A percentile compares a stretch with the other conserved stretches of the same genome.
phyloP scores from a whole-genome alignment of 2,797 vertebrate genomes.

The Lacerta viridis region DNA sequence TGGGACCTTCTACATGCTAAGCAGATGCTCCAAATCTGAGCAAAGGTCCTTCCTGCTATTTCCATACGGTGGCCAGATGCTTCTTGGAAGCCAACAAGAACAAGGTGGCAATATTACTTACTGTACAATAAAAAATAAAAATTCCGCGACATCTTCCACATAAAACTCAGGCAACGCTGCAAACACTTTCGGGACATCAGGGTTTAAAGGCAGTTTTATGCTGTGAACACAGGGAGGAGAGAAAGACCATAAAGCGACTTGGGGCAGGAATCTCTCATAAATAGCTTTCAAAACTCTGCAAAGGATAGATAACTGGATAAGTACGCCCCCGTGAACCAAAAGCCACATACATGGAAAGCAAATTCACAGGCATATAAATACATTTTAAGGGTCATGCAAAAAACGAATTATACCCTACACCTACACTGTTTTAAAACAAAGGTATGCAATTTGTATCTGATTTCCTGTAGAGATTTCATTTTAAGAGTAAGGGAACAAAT shows the following conservation, averaged over 20 bases:
- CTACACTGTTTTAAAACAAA: neutral
- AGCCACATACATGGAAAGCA: neutral
- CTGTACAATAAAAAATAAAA: slow-evolving; percentile 99
- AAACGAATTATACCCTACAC: neutral
- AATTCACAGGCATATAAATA: neutral
- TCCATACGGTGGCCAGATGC: neutral
- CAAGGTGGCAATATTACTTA: slow-evolving; percentile 82
- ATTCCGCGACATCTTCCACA: slow-evolving; percentile 98
- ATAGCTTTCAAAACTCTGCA: neutral
- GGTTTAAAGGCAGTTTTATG: slow-evolving; percentile 91
- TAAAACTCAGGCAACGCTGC: slow-evolving; percentile 98
- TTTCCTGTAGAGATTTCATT: neutral
- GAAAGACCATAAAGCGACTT: neutral
- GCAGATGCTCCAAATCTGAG: too few relatives aligned
- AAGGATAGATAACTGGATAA: too few relatives aligned
- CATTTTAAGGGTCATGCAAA: neutral
- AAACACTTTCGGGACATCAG: slow-evolving; percentile 96
- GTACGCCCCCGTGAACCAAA: neutral
- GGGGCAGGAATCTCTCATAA: neutral
- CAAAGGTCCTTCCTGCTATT: neutral
- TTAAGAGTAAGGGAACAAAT: neutral
- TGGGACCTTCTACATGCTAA: too few relatives aligned
- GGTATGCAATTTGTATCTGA: neutral
- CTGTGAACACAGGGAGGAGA: slow-evolving; percentile 74
- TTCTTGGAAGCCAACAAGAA: neutral